Evolutionary conservation across 2,888 invertebrate species (phyloP).

Genomic region (Rhingia rostrata): DNA sequence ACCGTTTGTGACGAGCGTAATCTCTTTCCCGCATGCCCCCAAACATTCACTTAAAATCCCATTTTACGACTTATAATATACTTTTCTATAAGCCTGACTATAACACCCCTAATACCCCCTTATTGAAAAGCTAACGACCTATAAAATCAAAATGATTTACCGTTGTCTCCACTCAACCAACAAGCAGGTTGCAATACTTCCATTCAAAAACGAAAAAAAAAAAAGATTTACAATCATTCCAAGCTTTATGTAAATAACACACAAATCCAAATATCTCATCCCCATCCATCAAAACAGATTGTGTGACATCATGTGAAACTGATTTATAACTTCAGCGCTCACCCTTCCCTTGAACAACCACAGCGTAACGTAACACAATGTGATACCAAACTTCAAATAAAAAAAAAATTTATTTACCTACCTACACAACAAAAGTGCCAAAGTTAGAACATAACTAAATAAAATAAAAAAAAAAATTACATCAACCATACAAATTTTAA

Average conservation of each 20-base stretch:
- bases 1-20: too few relatives aligned
- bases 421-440: slow-evolving; percentile 54
- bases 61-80: too few relatives aligned
- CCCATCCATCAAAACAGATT: slow-evolving; percentile 20
- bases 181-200: slow-evolving; percentile 60
- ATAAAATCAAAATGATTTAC: slow-evolving; percentile 30
- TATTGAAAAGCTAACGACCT: background rate
- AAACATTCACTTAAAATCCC: too few relatives aligned
- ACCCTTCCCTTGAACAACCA: slow-evolving; percentile 10
- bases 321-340: slow-evolving; percentile 46
- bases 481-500: slow-evolving; percentile 63
- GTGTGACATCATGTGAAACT: slow-evolving; percentile 68
- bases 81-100: background rate
- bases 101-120: background rate
- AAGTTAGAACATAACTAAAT: slow-evolving; percentile 61
- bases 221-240: slow-evolving; percentile 28
- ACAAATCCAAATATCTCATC: background rate
- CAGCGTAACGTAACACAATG: slow-evolving; percentile 48
- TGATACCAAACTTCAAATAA: slow-evolving; percentile 35
- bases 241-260: background rate
- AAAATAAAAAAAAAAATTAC: slow-evolving; percentile 51
- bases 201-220: background rate
- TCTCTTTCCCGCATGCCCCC: too few relatives aligned
- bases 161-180: slow-evolving; percentile 43
- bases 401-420: too few relatives aligned